Base-by-base conservation (phyloP, 2,113 vertebrate genomes). In the Strix aluco region DNA sequence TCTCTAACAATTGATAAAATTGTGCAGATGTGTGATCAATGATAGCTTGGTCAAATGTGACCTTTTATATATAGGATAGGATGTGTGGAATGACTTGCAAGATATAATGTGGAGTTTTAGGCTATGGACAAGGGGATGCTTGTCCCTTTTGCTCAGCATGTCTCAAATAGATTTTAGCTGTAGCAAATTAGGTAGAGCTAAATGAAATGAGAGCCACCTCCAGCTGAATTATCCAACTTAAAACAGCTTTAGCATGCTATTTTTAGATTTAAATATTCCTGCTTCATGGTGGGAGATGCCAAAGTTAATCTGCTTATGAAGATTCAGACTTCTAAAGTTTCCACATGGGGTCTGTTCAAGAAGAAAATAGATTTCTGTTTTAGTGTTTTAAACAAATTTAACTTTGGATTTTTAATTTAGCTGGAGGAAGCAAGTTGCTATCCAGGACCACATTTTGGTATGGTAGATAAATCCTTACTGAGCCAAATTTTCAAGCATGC, bases 181-280 rank as follows among this genome's bases (percentile, higher is more conserved):
- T 65, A 81, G 86, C 85, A 96, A 95, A 96, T 97, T 94, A 96
- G 87, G 85, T 81, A 86, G 58, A 88, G 92, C 92, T 93, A 90
- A 85, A 95, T 96, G 94, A 97, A 97, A 96, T 92, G 88, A 91
- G 74, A 92, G 81, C 93, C 72, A 96, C 93, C 95, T 95, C 94
- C 9, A 2, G 85, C 86, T 94, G 93, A 95, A 90, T 96, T 96
- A 97, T 61, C 88, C 96, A 94, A 92, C 93, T 93, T 96, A 92
- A 94, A 96, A 96, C 95, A 94, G 97, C 92, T 96, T 97, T 93
- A 90, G 82, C 36, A 5, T 83, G 85, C 90, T 96, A 97, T 97
- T 96, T 96, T 97, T 97, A 96, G 94, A 86, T 87, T 95, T 91
- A 96, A 97, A 96, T 96, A 95, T 96, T 94, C 92, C 61, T 93